Percentiles rank a stretch among this genome's conserved stretches.
phyloP scores from a whole-genome alignment of 2,888 invertebrate species.

The Cheilosia grossa region DNA sequence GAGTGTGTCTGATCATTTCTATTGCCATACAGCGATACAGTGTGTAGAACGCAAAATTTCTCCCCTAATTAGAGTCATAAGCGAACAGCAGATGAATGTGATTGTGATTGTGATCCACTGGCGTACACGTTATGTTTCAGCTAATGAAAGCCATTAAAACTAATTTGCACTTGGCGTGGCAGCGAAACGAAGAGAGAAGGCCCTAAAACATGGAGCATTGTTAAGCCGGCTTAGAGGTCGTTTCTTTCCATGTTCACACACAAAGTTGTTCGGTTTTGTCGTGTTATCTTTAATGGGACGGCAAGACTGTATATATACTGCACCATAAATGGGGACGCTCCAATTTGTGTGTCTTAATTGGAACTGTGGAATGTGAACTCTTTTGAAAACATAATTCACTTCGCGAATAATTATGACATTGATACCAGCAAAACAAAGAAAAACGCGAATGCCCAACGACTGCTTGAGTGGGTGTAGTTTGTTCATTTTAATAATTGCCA shows the following conservation, averaged over 20 bases:
- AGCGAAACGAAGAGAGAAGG: conserved; percentile 41
- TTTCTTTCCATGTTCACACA: conserved; percentile 32
- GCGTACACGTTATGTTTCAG: conserved; percentile 5
- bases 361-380: conserved; percentile 50
- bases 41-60: conserved; percentile 65
- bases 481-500: conserved; percentile 32
- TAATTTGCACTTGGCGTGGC: conserved; percentile 63
- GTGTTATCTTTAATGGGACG: conserved; percentile 17
- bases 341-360: conserved; percentile 58
- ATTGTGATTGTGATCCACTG: conserved; percentile 35
- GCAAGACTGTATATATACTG: conserved; percentile 12
- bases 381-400: conserved; percentile 50
- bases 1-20: conserved; percentile 47
- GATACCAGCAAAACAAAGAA: conserved; percentile 39
- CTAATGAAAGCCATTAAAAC: conserved; percentile 63
- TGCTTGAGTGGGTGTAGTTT: conserved; percentile 1
- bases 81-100: conserved; percentile 38
- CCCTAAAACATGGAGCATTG: conserved; percentile 48
- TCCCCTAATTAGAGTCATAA: conserved; percentile 69
- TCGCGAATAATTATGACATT: conserved; percentile 38
- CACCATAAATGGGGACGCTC: conserved; percentile 36
- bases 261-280: conserved; percentile 37
- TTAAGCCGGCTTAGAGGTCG: conserved; percentile 48
- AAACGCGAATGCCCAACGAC: conserved; percentile 25
- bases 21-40: conserved; percentile 14